Evolutionary conservation across 2,797 vertebrate genomes (phyloP).

Genomic region (Danio kyathit): DNA sequence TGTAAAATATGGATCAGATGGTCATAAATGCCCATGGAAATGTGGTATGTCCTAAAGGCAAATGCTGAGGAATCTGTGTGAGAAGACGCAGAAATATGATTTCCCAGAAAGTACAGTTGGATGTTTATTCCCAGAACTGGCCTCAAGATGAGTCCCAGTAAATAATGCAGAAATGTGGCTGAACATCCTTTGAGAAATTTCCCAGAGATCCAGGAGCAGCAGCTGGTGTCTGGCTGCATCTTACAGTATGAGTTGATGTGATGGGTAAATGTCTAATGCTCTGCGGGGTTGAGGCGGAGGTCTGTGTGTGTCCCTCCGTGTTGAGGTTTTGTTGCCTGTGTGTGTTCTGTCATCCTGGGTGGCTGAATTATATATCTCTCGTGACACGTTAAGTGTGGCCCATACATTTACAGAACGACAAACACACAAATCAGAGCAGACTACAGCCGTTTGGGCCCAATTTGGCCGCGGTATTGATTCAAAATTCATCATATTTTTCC

Average conservation of each 20-base stretch:
- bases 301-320: conserved; percentile 46
- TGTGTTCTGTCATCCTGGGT: conserved; percentile 76
- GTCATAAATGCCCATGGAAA: neutral
- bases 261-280: conserved; percentile 24
- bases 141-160: conserved; percentile 24
- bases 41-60: neutral
- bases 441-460: neutral
- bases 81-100: conserved; percentile 15
- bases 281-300: conserved; percentile 19
- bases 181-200: conserved; percentile 31
- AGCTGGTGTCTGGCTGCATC: conserved; percentile 7
- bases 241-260: conserved; percentile 4
- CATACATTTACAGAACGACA: conserved; percentile 12
- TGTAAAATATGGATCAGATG: conserved; percentile 7
- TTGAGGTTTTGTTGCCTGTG: conserved; percentile 71
- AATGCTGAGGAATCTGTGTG: conserved; percentile 11
- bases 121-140: conserved; percentile 3
- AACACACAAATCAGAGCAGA: conserved; percentile 42
- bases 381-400: conserved; percentile 25
- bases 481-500: conserved; percentile 52
- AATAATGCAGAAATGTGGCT: conserved; percentile 31
- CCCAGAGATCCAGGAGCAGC: conserved; percentile 8
- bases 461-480: neutral
- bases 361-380: conserved; percentile 61
- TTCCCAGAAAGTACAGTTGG: conserved; percentile 24